These are phyloP conservation scores for Plagiodera versicolora DNA, from an alignment of 2,888 invertebrate species.

Conservation along the genomic window DNA sequence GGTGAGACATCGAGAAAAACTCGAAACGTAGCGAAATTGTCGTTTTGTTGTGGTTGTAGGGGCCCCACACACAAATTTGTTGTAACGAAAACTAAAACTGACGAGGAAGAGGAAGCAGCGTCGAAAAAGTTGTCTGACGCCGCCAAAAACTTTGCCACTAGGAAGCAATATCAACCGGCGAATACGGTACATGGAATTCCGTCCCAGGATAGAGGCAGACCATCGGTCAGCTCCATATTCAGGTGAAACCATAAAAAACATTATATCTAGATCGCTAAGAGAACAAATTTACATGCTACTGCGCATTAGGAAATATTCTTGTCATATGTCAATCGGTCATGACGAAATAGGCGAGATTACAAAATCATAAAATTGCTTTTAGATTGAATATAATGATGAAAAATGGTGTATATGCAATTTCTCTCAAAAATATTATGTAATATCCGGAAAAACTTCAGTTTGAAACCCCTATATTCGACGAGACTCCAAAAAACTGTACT, in stretches of 20 bases:
- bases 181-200: slow-evolving; percentile 67
- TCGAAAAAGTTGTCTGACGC: slow-evolving; percentile 52
- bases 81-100: slow-evolving; percentile 56
- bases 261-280: too few relatives aligned
- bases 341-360: too few relatives aligned
- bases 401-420: too few relatives aligned
- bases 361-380: too few relatives aligned
- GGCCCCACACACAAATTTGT: slow-evolving; percentile 61
- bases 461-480: too few relatives aligned
- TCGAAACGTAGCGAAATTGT: background rate
- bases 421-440: too few relatives aligned
- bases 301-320: too few relatives aligned
- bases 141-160: slow-evolving; percentile 56
- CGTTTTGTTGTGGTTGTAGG: slow-evolving; percentile 27
- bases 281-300: too few relatives aligned
- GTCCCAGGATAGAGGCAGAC: slow-evolving; percentile 63
- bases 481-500: too few relatives aligned
- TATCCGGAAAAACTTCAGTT: too few relatives aligned
- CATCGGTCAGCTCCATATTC: slow-evolving; percentile 66
- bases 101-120: slow-evolving; percentile 18
- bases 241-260: slow-evolving; percentile 36
- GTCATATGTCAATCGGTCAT: too few relatives aligned
- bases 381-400: too few relatives aligned
- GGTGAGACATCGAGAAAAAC: background rate
- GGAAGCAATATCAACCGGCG: slow-evolving; percentile 59